Conservation (phyloP, 2,113 vertebrate species). For the Leptodactylus fuscus region DNA sequence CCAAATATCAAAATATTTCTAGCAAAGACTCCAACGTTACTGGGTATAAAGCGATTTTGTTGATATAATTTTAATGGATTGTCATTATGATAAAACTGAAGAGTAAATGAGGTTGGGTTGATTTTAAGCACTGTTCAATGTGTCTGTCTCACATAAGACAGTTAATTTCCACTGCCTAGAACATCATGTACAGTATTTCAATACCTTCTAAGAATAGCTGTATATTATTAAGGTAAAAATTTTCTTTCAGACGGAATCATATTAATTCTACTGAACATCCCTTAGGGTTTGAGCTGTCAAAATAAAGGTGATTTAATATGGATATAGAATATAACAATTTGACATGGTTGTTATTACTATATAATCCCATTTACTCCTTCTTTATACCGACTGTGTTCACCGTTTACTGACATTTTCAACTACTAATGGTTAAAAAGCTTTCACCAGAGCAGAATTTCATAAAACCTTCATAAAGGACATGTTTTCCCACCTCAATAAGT, state of each 20-base stretch:
- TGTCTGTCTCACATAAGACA: background rate
- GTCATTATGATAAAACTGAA: background rate
- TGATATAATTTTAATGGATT: background rate
- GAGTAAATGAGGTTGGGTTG: background rate
- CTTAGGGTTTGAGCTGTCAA: background rate
- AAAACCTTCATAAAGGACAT: no score
- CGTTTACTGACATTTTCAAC: background rate
- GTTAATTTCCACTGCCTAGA: background rate
- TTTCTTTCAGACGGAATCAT: slow-evolving; percentile 12
- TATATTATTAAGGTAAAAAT: background rate
- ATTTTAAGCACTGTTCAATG: background rate
- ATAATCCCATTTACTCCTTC: background rate
- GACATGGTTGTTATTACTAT: slow-evolving; percentile 5
- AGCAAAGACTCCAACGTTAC: no score
- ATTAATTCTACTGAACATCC: background rate
- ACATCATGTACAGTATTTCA: slow-evolving; percentile 30
- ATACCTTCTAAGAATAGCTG: slow-evolving; percentile 13
- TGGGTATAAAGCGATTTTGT: background rate
- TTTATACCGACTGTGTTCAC: background rate
- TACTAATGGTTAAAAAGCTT: background rate
- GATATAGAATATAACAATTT: slow-evolving; percentile 7
- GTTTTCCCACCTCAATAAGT: no score
- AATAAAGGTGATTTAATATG: slow-evolving; percentile 17
- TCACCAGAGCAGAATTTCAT: background rate
- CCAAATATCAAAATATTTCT: background rate